phyloP scores from a whole-genome alignment of 2,888 invertebrate species.

The Mesorhabditis spiculigera region DNA sequence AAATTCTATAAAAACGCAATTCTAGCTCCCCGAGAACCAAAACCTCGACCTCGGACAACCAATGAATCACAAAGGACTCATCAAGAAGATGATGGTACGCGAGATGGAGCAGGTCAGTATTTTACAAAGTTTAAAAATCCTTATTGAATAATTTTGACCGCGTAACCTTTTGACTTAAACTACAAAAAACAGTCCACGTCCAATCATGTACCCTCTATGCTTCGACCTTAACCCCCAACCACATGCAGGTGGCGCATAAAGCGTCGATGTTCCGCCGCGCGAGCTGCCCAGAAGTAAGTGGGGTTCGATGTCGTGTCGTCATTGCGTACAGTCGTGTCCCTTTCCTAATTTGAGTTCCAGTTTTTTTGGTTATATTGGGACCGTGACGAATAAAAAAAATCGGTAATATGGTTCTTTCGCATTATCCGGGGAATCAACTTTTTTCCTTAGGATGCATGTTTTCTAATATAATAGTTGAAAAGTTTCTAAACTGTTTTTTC shows the following conservation, averaged over 20 bases:
- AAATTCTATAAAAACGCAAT: background rate
- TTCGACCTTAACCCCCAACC: background rate
- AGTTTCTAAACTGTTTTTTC: too few species aligned
- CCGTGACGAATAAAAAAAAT: background rate
- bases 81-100: conserved; percentile 5
- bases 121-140: too few species aligned
- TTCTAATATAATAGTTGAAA: too few species aligned
- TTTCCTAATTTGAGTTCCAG: background rate
- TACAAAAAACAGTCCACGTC: too few species aligned
- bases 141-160: too few species aligned
- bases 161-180: too few species aligned
- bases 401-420: too few species aligned
- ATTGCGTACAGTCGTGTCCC: background rate
- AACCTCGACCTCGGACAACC: background rate
- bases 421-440: too few species aligned
- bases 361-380: background rate
- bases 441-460: too few species aligned
- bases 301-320: background rate
- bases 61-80: conserved; percentile 6
- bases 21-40: background rate
- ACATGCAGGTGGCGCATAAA: conserved; percentile 6
- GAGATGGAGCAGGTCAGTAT: background rate
- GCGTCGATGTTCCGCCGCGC: conserved; percentile 5
- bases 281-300: conserved; percentile 4
- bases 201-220: too few species aligned